Evolutionary conservation across 2,797 vertebrate genomes (phyloP).

Genomic region (Sebastiscus tertius): DNA sequence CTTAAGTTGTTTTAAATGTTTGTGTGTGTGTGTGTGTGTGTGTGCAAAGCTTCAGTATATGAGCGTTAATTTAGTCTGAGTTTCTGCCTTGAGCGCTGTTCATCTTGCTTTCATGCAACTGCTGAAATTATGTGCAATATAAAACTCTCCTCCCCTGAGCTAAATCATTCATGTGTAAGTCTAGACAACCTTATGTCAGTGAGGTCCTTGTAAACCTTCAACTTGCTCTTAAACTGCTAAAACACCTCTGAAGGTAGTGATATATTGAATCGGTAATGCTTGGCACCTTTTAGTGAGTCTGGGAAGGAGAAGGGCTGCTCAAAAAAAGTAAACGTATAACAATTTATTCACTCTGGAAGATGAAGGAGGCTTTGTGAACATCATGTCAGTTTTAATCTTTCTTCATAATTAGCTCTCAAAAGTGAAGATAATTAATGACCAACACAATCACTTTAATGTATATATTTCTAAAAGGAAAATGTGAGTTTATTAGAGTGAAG

Average conservation of each 20-base stretch:
- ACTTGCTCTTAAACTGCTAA: background rate
- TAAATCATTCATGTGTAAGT: slow-evolving; percentile 6
- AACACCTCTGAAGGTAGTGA: background rate
- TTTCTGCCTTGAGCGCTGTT: slow-evolving; percentile 4
- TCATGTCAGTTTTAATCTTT: slow-evolving; percentile 1
- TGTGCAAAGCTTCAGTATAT: background rate
- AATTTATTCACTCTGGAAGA: background rate
- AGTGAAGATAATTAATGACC: background rate
- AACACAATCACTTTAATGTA: background rate
- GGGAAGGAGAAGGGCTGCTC: background rate
- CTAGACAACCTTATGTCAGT: slow-evolving; percentile 23
- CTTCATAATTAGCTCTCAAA: background rate
- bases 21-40: background rate
- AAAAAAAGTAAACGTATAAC: background rate
- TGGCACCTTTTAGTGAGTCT: background rate
- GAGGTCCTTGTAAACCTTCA: slow-evolving; percentile 22
- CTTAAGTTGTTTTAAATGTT: background rate
- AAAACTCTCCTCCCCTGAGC: background rate
- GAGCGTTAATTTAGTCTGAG: background rate
- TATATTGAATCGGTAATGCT: background rate
- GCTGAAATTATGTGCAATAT: slow-evolving; percentile 3
- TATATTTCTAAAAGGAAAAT: background rate
- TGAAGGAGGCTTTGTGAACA: background rate
- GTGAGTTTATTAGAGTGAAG: background rate
- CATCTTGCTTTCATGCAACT: slow-evolving; percentile 26